Percentiles rank a stretch among this genome's conserved stretches.
phyloP scores from a whole-genome alignment of 2,797 vertebrate species.

The Oryzias dopingdopingensis region DNA sequence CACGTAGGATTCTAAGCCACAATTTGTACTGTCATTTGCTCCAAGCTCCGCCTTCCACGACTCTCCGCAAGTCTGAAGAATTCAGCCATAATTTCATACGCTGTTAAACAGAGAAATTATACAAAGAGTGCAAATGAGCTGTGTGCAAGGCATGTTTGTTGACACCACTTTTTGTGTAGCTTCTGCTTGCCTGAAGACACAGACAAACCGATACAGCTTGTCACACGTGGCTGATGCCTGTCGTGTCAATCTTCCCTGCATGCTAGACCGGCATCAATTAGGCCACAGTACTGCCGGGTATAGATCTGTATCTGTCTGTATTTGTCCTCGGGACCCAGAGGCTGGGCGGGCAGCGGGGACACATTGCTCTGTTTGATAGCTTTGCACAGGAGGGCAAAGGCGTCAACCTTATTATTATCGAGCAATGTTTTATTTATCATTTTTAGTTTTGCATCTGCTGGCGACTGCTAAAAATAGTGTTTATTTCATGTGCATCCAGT shows the following conservation, averaged over 20 bases:
- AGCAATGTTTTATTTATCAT: slow-evolving; percentile 9
- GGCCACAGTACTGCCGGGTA: slow-evolving; percentile 55
- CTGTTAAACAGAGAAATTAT: slow-evolving; percentile 58
- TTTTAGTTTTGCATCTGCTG: slow-evolving; percentile 21
- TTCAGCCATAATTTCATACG: slow-evolving; percentile 46
- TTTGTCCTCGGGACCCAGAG: slow-evolving; percentile 49
- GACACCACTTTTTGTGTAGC: slow-evolving; percentile 38
- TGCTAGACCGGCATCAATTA: slow-evolving; percentile 62
- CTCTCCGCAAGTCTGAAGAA: slow-evolving; percentile 23
- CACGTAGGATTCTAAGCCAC: slow-evolving; percentile 44
- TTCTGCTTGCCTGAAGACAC: slow-evolving; percentile 42
- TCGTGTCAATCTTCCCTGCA: slow-evolving; percentile 54
- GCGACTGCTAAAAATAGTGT: slow-evolving; percentile 24
- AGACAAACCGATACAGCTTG: slow-evolving; percentile 53
- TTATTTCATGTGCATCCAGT: slow-evolving; percentile 13
- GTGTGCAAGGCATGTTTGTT: slow-evolving; percentile 26
- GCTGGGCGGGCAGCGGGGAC: slow-evolving; percentile 44
- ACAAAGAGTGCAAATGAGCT: slow-evolving; percentile 40
- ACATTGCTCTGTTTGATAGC: slow-evolving; percentile 50
- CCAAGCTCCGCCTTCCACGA: slow-evolving; percentile 45
- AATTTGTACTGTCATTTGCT: slow-evolving; percentile 54
- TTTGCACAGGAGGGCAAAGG: slow-evolving; percentile 22
- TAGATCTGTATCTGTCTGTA: slow-evolving; percentile 64
- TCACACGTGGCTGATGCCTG: slow-evolving; percentile 62
- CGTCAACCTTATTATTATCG: slow-evolving; percentile 47